phyloP scores from a whole-genome alignment of 1,140 invertebrate genomes.

The Teleopsis dalmanni region DNA sequence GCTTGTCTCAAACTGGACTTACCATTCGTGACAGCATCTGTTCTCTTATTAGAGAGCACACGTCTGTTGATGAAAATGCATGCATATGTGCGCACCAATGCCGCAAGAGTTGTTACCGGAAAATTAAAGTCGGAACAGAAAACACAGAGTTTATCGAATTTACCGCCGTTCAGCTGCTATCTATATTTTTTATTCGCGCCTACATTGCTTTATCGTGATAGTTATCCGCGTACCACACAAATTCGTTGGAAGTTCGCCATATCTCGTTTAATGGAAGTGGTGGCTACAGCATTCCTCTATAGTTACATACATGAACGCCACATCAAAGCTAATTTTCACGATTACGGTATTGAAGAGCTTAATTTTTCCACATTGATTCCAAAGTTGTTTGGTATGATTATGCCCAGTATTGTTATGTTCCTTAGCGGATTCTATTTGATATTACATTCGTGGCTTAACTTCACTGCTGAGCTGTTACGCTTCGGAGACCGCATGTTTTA shows the following conservation, averaged over 20 bases:
- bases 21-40: constrained; percentile 53
- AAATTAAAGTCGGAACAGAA: constrained; percentile 32
- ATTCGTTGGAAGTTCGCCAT: constrained; percentile 70
- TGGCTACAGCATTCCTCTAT: constrained; percentile 67
- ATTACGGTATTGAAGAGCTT: constrained; percentile 55
- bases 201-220: constrained; percentile 78
- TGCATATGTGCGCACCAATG: constrained; percentile 67
- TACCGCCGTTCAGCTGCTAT: constrained; percentile 71
- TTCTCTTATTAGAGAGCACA: constrained; percentile 57
- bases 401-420: constrained; percentile 67
- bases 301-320: constrained; percentile 73
- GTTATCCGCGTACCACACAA: constrained; percentile 69
- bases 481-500: constrained; percentile 85
- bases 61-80: constrained; percentile 81
- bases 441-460: constrained; percentile 83
- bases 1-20: constrained; percentile 49
- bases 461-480: constrained; percentile 74
- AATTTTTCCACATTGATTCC: constrained; percentile 54
- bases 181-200: constrained; percentile 83
- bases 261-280: constrained; percentile 63
- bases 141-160: too few species aligned
- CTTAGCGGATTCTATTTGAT: constrained; percentile 77
- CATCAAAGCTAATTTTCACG: constrained; percentile 59
- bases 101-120: constrained; percentile 47
- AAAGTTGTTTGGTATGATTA: constrained; percentile 62